phyloP scores from a whole-genome alignment of 2,888 invertebrate species.

The Campoplex capitator region DNA sequence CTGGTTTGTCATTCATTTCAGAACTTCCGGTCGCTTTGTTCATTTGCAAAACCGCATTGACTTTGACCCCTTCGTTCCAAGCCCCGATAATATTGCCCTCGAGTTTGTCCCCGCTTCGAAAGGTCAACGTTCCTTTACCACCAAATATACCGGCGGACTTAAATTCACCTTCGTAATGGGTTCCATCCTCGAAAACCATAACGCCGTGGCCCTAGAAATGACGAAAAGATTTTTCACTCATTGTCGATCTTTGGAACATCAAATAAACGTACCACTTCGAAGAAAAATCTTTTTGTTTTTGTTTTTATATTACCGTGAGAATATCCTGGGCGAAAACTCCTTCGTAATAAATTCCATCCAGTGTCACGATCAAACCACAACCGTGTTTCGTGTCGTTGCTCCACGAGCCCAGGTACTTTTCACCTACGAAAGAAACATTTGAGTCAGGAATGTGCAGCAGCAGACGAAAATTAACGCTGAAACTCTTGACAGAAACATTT shows the following conservation, averaged over 20 bases:
- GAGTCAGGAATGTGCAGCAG: not conserved
- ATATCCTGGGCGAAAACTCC: constrained; percentile 93
- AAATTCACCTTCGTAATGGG: constrained; percentile 95
- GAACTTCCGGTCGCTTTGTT: constrained; percentile 87
- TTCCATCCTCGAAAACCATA: constrained; percentile 95
- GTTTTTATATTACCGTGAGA: constrained; percentile 86
- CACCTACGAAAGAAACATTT: constrained; percentile 85
- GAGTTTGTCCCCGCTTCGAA: constrained; percentile 91
- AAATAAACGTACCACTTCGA: not conserved
- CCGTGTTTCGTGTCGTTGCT: constrained; percentile 93
- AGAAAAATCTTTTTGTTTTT: not conserved
- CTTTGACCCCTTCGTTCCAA: constrained; percentile 92
- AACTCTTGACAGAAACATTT: not conserved
- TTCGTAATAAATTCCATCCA: constrained; percentile 96
- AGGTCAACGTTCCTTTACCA: constrained; percentile 92
- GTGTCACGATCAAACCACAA: constrained; percentile 93
- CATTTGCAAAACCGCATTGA: constrained; percentile 90
- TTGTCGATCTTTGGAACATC: not conserved
- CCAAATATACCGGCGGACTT: constrained; percentile 91
- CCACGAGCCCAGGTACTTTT: constrained; percentile 96
- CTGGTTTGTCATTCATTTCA: constrained; percentile 87
- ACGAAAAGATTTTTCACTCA: not conserved
- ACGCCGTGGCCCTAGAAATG: constrained; percentile 91
- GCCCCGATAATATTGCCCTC: constrained; percentile 91
- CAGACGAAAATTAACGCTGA: not conserved